Percentiles rank a stretch among this genome's conserved stretches.
These are phyloP conservation scores for Drosophila koepferae DNA, from an alignment of 2,888 invertebrate species.

Conservation along the genomic window DNA sequence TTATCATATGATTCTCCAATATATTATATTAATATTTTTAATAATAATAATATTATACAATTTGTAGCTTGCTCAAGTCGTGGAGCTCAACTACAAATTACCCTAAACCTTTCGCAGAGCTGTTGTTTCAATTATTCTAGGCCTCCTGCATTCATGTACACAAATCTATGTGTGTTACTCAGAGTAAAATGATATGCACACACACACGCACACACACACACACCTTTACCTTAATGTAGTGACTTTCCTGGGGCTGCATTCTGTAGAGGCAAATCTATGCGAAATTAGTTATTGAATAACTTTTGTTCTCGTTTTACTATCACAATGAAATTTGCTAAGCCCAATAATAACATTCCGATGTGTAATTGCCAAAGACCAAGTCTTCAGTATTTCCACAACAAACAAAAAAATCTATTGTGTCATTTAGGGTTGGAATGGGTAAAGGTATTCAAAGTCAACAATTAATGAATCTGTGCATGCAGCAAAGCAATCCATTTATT, in stretches of 20 bases:
- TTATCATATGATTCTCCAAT: not conserved
- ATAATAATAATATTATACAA: not conserved
- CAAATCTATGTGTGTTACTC: not conserved
- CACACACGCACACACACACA: not conserved
- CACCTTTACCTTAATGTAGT: not conserved
- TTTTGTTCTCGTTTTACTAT: not conserved
- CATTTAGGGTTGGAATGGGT: too few relatives aligned
- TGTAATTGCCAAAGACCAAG: not conserved
- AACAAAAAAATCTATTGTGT: not conserved
- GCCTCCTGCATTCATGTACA: not conserved
- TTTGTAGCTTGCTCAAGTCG: not conserved
- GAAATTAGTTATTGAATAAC: slow-evolving; percentile 4
- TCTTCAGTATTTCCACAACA: not conserved
- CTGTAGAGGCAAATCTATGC: not conserved
- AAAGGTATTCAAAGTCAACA: not conserved
- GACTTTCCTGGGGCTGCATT: not conserved
- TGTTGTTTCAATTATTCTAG: not conserved
- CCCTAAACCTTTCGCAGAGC: not conserved
- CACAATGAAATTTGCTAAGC: not conserved
- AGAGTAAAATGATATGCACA: not conserved
- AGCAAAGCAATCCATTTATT: too few relatives aligned
- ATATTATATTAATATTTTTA: not conserved
- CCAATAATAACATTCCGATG: not conserved
- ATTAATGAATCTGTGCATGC: too few relatives aligned
- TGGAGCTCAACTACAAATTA: too few relatives aligned